Evolutionary conservation across 1,140 invertebrate species (phyloP), one percentile per base, ranked within the genome.

Genomic region (Protaetia brevitarsis): DNA sequence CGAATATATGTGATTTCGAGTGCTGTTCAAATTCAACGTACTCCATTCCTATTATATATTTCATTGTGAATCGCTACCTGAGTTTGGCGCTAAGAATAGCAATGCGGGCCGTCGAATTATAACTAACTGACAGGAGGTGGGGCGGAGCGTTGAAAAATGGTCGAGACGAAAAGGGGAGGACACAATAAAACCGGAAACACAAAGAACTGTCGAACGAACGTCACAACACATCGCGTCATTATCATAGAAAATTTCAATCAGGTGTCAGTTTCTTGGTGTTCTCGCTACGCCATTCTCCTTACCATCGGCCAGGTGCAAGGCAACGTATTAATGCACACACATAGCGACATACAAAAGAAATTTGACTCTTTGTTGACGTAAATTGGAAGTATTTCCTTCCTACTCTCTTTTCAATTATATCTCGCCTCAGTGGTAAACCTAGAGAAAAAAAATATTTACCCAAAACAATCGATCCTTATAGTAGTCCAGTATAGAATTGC

Each of bases 171-270:
- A 58, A 26, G 57, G 27, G 28, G 34, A 28, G 58, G 57, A 66
- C 29, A 66, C 57, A 61, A 61, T 60, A 61, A 45, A 60, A 61
- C 65, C 57, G 65, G 65, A 66, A 61, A 66, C 65, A 58, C 65
- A 66, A 66, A 66, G 65, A 65, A 66, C 65, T 66, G 65, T 66
- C 65, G 65, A 66, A 66, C 65, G 31, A 61, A 62, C 57, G 65
- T 66, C 65, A 66, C 57, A 66, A 66, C 65, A 65, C 23, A 58
- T 66, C 65, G 31, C 65, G 57, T 64, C 57, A 34, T 28, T 31
- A 28, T 37, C 34, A 61, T 66, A 28, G 57, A 31, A 56, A 31
- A 60, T 66, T 66, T 66, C 65, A 34, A 66, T 66, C 65, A 66
- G 65, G 65, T 66, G 57, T 66, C 31, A 57, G 60, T 59, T 59